Evolutionary conservation across 1,140 invertebrate genomes (phyloP).

Genomic region (Tyrophagus putrescentiae): DNA sequence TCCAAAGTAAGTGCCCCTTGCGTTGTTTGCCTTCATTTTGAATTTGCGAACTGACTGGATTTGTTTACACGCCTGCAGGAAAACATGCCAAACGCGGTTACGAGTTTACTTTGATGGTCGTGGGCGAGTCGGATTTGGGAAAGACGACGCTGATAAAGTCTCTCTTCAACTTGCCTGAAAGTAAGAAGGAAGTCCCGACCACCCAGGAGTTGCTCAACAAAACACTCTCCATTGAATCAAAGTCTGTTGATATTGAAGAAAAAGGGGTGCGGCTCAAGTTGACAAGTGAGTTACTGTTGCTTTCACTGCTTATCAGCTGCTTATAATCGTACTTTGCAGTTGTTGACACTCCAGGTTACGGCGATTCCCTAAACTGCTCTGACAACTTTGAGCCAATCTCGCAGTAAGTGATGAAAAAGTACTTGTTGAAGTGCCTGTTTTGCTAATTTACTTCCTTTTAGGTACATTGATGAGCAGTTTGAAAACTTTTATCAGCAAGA

Average conservation of each 20-base stretch:
- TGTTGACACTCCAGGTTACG: constrained; percentile 94
- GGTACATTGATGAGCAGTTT: constrained; percentile 87
- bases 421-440: too few relatives aligned
- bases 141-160: constrained; percentile 97
- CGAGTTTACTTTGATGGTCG: constrained; percentile 98
- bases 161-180: constrained; percentile 89
- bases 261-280: constrained; percentile 60
- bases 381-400: constrained; percentile 52
- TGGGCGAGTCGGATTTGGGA: constrained; percentile 88
- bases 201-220: constrained; percentile 13
- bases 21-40: too few relatives aligned
- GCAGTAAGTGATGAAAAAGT: too few relatives aligned
- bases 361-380: constrained; percentile 95
- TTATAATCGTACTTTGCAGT: constrained; percentile 37
- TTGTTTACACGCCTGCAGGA: too few relatives aligned
- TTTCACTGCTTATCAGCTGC: not conserved
- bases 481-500: constrained; percentile 71
- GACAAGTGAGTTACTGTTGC: constrained; percentile 12
- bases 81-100: constrained; percentile 98
- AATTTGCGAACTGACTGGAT: too few relatives aligned
- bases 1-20: too few relatives aligned
- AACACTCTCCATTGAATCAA: constrained; percentile 18
- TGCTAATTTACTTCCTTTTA: too few relatives aligned
- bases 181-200: constrained; percentile 13
- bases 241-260: constrained; percentile 82